Evolutionary conservation across 2,113 vertebrate genomes (phyloP).

Genomic region (Ochotona curzoniae): DNA sequence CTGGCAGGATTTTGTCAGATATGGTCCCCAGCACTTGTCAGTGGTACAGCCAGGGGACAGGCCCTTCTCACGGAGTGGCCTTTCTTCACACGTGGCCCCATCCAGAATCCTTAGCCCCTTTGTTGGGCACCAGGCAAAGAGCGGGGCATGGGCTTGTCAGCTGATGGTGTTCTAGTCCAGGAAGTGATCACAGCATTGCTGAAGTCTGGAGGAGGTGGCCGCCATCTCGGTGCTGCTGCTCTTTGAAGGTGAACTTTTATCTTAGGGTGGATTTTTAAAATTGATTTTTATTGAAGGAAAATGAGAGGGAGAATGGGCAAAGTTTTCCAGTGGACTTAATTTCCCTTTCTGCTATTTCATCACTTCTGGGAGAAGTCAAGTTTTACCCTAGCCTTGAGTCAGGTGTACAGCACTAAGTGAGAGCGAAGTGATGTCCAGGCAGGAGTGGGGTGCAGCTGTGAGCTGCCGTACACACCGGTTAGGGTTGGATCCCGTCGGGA

Average conservation of each 20-base stretch:
- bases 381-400: neutral
- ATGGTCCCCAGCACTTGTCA: neutral
- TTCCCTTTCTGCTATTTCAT: neutral
- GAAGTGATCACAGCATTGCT: neutral
- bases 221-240: neutral
- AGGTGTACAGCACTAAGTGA: fast-evolving
- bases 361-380: neutral
- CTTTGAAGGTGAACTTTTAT: neutral
- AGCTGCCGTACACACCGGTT: too few species aligned
- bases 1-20: neutral
- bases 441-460: too few species aligned
- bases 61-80: too few species aligned
- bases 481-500: neutral
- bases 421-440: neutral
- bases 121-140: too few species aligned
- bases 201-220: too few species aligned
- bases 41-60: neutral
- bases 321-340: neutral
- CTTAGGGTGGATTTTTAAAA: neutral
- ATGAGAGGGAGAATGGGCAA: neutral
- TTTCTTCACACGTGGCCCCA: neutral
- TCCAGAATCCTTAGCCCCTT: neutral
- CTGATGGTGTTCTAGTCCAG: neutral
- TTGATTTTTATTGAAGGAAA: neutral
- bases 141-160: fast-evolving